These are phyloP conservation scores for Elephantulus edwardii DNA, from an alignment of 2,113 vertebrate species.

Conservation along the genomic window DNA sequence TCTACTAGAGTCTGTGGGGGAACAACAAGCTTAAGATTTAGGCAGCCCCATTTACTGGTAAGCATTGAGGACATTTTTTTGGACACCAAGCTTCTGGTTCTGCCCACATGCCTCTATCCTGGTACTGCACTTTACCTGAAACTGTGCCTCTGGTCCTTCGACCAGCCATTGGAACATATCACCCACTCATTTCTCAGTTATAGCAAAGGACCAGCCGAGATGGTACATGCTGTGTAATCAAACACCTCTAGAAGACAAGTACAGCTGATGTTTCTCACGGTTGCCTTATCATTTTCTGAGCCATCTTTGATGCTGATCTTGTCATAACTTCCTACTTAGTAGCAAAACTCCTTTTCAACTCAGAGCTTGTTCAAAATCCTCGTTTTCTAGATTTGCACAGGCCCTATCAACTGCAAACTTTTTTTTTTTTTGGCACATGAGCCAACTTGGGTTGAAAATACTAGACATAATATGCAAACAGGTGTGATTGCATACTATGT, in stretches of 20 bases:
- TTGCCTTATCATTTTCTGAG: conserved; percentile 78
- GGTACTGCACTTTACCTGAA: conserved; percentile 70
- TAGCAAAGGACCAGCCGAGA: neutral
- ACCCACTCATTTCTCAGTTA: neutral
- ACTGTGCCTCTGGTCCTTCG: conserved; percentile 72
- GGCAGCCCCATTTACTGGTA: neutral
- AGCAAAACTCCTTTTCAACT: conserved; percentile 60
- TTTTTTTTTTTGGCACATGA: conserved; percentile 21
- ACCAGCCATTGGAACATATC: conserved; percentile 50
- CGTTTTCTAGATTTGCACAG: conserved; percentile 57
- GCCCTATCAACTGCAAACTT: neutral
- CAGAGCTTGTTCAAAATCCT: conserved; percentile 49
- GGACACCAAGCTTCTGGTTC: conserved; percentile 27
- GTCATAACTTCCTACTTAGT: conserved; percentile 37
- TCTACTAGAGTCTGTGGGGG: neutral
- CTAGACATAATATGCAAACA: conserved; percentile 13
- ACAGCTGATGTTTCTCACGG: conserved; percentile 67
- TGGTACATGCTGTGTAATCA: neutral
- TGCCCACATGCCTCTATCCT: conserved; percentile 14
- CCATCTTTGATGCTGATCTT: conserved; percentile 67
- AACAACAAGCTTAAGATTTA: neutral
- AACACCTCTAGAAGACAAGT: conserved; percentile 35
- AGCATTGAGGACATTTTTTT: conserved; percentile 30
- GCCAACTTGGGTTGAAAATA: conserved; percentile 17
- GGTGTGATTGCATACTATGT: conserved; percentile 25